Evolutionary conservation across 2,113 vertebrate species (phyloP).

Genomic region (Plecturocebus donacophilus): DNA sequence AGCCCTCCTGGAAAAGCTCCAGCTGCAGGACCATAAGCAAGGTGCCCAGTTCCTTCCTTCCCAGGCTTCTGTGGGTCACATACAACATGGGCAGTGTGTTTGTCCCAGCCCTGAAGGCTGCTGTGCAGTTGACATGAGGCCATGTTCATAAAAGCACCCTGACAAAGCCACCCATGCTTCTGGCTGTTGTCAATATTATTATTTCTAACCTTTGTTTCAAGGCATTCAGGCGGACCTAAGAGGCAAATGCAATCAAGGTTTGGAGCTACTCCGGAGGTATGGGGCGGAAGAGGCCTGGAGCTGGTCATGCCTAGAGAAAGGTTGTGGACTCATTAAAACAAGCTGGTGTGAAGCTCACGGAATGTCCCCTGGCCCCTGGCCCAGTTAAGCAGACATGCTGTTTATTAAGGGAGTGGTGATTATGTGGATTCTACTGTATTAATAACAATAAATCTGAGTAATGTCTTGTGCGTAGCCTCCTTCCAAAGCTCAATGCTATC

Average conservation of each 20-base stretch:
- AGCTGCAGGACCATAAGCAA: rapidly evolving
- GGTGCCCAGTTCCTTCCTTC: rapidly evolving
- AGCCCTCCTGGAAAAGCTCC: rapidly evolving
- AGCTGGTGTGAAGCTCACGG: rapidly evolving
- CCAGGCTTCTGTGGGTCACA: rapidly evolving
- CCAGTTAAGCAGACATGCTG: conserved; percentile 7
- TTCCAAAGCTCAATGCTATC: not conserved
- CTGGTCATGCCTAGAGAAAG: rapidly evolving
- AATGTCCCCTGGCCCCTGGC: not conserved
- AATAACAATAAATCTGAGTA: conserved; percentile 2
- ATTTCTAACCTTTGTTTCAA: not conserved
- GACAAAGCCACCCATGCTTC: rapidly evolving
- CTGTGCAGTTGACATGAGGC: rapidly evolving
- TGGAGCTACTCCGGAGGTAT: rapidly evolving
- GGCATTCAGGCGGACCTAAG: rapidly evolving
- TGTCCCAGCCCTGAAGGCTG: rapidly evolving
- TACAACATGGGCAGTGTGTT: rapidly evolving
- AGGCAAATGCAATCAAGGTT: rapidly evolving
- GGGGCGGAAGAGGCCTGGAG: too few species aligned
- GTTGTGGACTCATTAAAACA: not conserved
- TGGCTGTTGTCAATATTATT: rapidly evolving
- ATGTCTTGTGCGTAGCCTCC: not conserved
- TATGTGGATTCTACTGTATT: not conserved
- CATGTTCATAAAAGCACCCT: rapidly evolving
- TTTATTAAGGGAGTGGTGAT: not conserved